Evolutionary conservation across 2,888 invertebrate species (phyloP).

Genomic region (Drepana falcataria): DNA sequence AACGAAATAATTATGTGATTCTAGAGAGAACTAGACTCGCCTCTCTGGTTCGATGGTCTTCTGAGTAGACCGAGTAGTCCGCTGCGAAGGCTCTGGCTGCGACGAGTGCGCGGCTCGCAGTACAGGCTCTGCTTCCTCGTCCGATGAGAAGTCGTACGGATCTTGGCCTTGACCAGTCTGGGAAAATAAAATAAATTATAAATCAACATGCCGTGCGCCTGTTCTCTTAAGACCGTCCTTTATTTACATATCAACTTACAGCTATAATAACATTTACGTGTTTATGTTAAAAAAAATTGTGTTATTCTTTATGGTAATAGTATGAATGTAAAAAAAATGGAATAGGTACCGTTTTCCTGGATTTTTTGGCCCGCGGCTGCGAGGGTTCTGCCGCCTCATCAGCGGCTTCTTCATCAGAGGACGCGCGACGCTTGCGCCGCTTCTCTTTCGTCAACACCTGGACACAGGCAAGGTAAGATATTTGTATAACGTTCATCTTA

Average conservation of each 20-base stretch:
- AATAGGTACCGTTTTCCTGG: conserved; percentile 52
- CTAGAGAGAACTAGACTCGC: conserved; percentile 18
- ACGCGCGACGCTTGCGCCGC: conserved; percentile 81
- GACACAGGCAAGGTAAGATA: not conserved
- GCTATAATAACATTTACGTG: too few species aligned
- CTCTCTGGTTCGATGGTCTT: conserved; percentile 38
- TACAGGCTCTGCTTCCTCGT: conserved; percentile 62
- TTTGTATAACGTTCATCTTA: not conserved
- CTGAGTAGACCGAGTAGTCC: conserved; percentile 25
- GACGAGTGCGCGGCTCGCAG: conserved; percentile 47
- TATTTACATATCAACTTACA: too few species aligned
- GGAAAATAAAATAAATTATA: not conserved
- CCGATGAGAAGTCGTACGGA: conserved; percentile 64
- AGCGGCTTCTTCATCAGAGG: conserved; percentile 71
- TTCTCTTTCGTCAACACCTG: conserved; percentile 86
- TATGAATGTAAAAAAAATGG: too few species aligned
- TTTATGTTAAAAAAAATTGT: too few species aligned
- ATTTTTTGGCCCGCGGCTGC: conserved; percentile 55
- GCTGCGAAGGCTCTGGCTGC: conserved; percentile 35
- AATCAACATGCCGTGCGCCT: too few species aligned
- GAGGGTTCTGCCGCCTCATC: conserved; percentile 40
- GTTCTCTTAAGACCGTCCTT: too few species aligned
- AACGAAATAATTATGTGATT: too few species aligned
- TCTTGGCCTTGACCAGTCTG: conserved; percentile 28
- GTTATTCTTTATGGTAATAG: too few species aligned